Evolutionary conservation across 2,797 vertebrate species (phyloP).

Genomic region (Thripadectes ignobilis): DNA sequence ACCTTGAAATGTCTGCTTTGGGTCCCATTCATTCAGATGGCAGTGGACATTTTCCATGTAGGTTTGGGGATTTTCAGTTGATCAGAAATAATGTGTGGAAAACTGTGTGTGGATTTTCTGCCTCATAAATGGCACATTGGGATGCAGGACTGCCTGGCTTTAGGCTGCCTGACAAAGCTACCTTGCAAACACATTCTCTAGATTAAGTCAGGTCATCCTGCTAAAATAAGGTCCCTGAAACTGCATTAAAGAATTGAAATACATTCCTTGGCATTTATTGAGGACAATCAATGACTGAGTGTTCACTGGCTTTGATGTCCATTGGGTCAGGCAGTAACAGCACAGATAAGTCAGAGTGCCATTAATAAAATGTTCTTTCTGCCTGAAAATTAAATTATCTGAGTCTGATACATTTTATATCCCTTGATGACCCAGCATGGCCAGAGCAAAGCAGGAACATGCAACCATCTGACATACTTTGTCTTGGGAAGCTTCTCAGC

Average conservation of each 20-base stretch:
- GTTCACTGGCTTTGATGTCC: background rate
- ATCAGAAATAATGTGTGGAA: background rate
- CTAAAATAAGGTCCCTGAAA: background rate
- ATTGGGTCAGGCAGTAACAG: background rate
- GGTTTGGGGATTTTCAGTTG: background rate
- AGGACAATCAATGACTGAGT: background rate
- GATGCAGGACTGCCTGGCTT: background rate
- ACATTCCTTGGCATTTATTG: background rate
- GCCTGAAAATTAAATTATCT: slow-evolving; percentile 22
- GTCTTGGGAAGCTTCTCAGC: slow-evolving; percentile 33
- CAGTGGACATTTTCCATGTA: background rate
- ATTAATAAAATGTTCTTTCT: background rate
- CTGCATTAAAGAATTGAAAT: background rate
- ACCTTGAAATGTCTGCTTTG: background rate
- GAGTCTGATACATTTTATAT: slow-evolving; percentile 30
- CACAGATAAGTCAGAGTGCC: background rate
- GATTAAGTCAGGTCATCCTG: background rate
- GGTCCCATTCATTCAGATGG: background rate
- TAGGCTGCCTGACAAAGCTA: background rate
- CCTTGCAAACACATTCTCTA: background rate
- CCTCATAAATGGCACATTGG: background rate
- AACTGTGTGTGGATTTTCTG: background rate
- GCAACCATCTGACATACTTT: background rate
- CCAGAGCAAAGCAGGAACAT: background rate
- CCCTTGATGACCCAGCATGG: background rate